Evolutionary conservation across 2,797 vertebrate species (phyloP).

Genomic region (Otolemur crassicaudatus): DNA sequence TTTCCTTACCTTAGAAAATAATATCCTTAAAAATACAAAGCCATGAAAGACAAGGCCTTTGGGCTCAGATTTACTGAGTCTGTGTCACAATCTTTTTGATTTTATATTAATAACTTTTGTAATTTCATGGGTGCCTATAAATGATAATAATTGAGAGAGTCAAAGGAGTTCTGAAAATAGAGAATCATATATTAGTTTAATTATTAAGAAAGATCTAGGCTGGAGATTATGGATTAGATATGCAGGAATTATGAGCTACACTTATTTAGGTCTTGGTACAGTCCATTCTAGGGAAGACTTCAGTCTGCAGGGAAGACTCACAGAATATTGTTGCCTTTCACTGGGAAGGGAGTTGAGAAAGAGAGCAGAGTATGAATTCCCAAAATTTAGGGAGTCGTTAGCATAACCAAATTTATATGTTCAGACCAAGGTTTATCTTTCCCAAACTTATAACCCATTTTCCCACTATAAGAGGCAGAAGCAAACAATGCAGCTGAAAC

Average conservation of each 20-base stretch:
- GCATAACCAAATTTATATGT: not conserved
- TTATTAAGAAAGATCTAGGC: not conserved
- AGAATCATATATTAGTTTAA: constrained; percentile 10
- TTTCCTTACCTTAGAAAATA: not conserved
- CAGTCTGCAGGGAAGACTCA: not conserved
- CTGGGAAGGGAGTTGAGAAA: not conserved
- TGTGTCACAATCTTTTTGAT: not conserved
- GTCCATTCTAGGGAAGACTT: not conserved
- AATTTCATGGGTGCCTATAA: constrained; percentile 6
- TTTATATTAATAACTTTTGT: not conserved
- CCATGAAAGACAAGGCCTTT: not conserved
- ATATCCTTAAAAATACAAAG: not conserved
- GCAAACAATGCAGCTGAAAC: not conserved
- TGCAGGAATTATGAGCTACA: not conserved
- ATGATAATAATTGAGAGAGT: constrained; percentile 9
- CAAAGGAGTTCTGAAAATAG: not conserved
- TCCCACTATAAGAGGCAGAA: not conserved
- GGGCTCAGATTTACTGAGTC: not conserved
- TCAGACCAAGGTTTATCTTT: not conserved
- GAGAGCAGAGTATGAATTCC: not conserved
- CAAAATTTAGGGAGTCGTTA: not conserved
- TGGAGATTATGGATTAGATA: not conserved
- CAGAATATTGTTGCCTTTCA: not conserved
- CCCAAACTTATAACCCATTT: not conserved
- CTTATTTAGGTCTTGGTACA: not conserved